Evolutionary conservation across 2,113 vertebrate genomes (phyloP).

Genomic region (Drymodes brunneopygia): DNA sequence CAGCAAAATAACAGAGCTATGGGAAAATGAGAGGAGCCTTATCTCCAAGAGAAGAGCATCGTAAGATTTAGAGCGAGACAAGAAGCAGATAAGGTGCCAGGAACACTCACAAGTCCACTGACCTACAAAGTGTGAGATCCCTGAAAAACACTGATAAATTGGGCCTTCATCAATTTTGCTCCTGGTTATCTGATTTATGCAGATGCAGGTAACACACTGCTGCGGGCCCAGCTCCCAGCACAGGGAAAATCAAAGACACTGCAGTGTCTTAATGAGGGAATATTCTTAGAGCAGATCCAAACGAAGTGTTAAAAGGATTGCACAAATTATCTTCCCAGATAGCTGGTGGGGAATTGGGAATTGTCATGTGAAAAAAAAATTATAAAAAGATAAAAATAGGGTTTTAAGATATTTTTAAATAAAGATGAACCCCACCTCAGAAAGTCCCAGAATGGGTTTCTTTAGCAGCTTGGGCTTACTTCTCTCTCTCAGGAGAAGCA

Average conservation of each 20-base stretch:
- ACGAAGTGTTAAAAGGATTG: neutral
- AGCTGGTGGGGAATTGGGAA: neutral
- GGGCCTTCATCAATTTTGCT: neutral
- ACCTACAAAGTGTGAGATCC: neutral
- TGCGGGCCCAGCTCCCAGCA: neutral
- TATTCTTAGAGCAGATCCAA: neutral
- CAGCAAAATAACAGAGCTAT: neutral
- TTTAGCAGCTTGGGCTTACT: neutral
- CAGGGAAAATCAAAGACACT: neutral
- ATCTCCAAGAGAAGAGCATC: neutral
- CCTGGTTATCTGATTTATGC: neutral
- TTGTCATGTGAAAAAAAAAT: neutral
- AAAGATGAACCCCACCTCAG: neutral
- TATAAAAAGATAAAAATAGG: neutral
- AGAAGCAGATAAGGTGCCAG: neutral
- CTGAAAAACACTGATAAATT: neutral
- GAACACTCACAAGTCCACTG: neutral
- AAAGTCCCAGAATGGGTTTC: neutral
- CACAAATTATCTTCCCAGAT: neutral
- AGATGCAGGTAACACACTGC: neutral
- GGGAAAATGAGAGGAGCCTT: neutral
- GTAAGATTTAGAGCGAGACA: neutral
- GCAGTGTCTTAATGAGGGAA: neutral
- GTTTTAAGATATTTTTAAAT: neutral
- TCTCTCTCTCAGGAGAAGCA: neutral